Conservation (phyloP, 2,888 invertebrate species). For the Tinea trinotella region DNA sequence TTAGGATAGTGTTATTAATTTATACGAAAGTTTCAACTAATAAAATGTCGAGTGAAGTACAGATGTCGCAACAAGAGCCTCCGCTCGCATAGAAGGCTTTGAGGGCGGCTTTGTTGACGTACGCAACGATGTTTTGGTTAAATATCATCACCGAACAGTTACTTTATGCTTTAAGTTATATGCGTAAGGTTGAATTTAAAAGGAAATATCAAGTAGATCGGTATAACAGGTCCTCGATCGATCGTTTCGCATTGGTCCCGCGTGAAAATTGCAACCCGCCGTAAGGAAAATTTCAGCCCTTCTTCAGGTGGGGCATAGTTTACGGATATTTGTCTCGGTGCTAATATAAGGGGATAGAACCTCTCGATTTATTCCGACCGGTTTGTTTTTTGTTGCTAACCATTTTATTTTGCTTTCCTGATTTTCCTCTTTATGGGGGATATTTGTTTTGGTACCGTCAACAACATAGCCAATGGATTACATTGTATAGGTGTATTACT, state of each 20-base stretch:
- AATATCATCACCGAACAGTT: not conserved
- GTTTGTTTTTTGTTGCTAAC: conserved; percentile 29
- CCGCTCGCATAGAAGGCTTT: not conserved
- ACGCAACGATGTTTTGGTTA: conserved; percentile 11
- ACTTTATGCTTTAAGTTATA: not conserved
- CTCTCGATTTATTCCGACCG: conserved; percentile 46
- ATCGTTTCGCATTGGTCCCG: conserved; percentile 45
- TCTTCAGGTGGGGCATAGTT: conserved; percentile 44
- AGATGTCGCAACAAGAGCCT: conserved; percentile 15
- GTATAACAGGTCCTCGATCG: conserved; percentile 41
- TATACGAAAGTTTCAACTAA: conserved; percentile 13
- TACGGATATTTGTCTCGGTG: conserved; percentile 38
- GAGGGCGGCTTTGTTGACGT: conserved; percentile 15
- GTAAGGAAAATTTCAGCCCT: conserved; percentile 33
- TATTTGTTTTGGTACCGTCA: conserved; percentile 12
- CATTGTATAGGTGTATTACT: not conserved
- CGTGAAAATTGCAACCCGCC: conserved; percentile 63
- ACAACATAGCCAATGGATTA: not conserved
- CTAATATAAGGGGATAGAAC: conserved; percentile 38
- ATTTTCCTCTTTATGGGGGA: not conserved
- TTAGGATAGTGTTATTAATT: conserved; percentile 15
- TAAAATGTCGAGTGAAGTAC: not conserved
- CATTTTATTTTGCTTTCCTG: conserved; percentile 32
- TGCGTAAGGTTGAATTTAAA: not conserved
- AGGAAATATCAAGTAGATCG: not conserved